Evolutionary conservation across 2,113 vertebrate genomes (phyloP).

Genomic region (Cricetomys ansorgei): DNA sequence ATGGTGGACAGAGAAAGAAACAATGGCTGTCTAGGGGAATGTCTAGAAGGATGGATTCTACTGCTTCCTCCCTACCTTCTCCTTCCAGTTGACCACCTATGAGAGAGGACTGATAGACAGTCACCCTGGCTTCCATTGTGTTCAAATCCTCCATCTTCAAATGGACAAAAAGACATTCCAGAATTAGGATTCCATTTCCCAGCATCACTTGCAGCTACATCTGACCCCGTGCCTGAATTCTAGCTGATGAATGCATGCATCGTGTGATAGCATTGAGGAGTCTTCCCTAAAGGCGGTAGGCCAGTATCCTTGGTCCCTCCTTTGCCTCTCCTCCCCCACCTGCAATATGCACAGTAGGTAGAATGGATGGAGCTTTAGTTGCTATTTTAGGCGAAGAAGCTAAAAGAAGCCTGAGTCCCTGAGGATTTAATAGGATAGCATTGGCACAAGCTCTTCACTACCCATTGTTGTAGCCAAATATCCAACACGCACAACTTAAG

Average conservation of each 20-base stretch:
- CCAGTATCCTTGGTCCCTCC: background rate
- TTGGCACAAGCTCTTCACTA: background rate
- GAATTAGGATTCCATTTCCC: constrained; percentile 46
- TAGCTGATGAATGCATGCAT: background rate
- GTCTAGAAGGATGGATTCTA: background rate
- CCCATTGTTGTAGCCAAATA: background rate
- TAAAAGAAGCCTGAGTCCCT: background rate
- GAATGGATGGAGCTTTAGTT: background rate
- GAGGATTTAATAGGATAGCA: background rate
- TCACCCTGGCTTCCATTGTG: background rate
- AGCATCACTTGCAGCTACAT: constrained; percentile 56
- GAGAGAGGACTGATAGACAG: background rate
- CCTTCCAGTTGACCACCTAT: background rate
- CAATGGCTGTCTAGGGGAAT: background rate
- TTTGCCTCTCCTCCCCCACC: background rate
- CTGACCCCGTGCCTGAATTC: background rate
- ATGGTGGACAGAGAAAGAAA: background rate
- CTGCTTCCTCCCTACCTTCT: background rate
- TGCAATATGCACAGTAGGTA: background rate
- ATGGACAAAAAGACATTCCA: background rate
- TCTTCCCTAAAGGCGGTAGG: background rate
- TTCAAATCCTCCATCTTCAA: constrained; percentile 4
- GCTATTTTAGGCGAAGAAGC: background rate
- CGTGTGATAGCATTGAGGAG: background rate
- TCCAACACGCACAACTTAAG: background rate